phyloP scores from a whole-genome alignment of 2,888 invertebrate genomes.

The Stenotaenia linearis region DNA sequence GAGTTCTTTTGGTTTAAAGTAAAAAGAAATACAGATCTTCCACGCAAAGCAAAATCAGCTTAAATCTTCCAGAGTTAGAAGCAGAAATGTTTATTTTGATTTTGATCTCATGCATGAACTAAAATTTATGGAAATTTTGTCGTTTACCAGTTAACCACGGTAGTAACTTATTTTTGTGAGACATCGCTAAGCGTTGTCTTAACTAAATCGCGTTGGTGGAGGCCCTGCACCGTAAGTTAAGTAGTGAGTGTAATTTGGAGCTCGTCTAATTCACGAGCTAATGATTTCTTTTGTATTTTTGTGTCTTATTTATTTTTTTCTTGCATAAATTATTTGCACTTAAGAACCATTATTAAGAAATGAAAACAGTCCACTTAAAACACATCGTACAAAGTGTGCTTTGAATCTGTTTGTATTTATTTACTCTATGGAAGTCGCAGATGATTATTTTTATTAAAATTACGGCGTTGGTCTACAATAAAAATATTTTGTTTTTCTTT shows the following conservation, averaged over 20 bases:
- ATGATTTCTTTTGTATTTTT: not conserved
- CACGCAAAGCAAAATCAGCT: not conserved
- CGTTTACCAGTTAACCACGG: not conserved
- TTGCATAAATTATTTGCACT: constrained; percentile 4
- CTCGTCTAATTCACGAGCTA: not conserved
- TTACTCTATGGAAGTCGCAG: constrained; percentile 17
- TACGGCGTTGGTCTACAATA: constrained; percentile 17
- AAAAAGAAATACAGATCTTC: not conserved
- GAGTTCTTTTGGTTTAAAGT: not conserved
- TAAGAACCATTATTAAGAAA: not conserved
- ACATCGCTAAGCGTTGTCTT: not conserved
- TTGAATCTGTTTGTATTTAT: constrained; percentile 29
- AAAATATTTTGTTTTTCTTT: constrained; percentile 9
- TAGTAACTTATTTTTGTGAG: not conserved
- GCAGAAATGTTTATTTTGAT: not conserved
- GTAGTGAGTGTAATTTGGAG: not conserved
- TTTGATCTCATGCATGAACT: not conserved
- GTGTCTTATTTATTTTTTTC: constrained; percentile 7
- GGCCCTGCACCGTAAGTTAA: not conserved
- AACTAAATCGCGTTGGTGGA: not conserved
- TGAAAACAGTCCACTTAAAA: not conserved
- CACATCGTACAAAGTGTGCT: not conserved
- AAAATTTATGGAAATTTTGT: not conserved
- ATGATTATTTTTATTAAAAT: constrained; percentile 31
- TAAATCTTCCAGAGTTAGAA: not conserved